A percentile compares a stretch with the other conserved stretches of the same genome.
These are phyloP conservation scores for Helicolenus hilgendorfi DNA, from an alignment of 2,797 vertebrate genomes.

Conservation along the genomic window DNA sequence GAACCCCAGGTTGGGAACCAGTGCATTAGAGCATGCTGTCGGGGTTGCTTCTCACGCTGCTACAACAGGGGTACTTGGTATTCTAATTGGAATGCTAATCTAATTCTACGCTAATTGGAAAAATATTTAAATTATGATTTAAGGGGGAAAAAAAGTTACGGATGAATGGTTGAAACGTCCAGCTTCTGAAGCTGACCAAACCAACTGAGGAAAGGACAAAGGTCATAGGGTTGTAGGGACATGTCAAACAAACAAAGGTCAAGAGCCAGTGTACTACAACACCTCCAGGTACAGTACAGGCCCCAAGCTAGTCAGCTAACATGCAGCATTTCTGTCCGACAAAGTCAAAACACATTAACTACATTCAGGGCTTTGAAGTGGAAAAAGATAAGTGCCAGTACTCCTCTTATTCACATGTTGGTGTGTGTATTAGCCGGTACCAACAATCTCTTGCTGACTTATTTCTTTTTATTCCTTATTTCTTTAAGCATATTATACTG, in stretches of 20 bases:
- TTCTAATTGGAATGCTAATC: too few species aligned
- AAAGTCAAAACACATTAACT: neutral
- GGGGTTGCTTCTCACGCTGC: fast-evolving
- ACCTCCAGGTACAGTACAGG: neutral
- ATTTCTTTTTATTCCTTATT: too few species aligned
- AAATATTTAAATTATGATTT: fast-evolving
- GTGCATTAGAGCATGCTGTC: neutral
- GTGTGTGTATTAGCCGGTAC: too few species aligned
- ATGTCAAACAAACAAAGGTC: too few species aligned
- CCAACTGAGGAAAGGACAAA: neutral
- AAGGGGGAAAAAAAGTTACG: neutral
- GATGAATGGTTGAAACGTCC: neutral
- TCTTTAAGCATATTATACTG: too few species aligned
- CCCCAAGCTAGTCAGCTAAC: neutral
- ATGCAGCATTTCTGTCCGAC: neutral
- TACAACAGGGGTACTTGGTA: too few species aligned
- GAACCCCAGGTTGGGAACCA: too few species aligned
- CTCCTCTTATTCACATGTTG: too few species aligned
- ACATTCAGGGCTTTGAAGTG: neutral
- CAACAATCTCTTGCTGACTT: too few species aligned
- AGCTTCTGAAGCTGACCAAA: neutral
- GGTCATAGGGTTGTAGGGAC: neutral
- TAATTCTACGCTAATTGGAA: neutral
- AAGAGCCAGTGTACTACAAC: neutral
- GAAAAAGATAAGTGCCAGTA: too few species aligned